Conservation (phyloP, 1,140 invertebrate species). For the Mamestra configurata region DNA sequence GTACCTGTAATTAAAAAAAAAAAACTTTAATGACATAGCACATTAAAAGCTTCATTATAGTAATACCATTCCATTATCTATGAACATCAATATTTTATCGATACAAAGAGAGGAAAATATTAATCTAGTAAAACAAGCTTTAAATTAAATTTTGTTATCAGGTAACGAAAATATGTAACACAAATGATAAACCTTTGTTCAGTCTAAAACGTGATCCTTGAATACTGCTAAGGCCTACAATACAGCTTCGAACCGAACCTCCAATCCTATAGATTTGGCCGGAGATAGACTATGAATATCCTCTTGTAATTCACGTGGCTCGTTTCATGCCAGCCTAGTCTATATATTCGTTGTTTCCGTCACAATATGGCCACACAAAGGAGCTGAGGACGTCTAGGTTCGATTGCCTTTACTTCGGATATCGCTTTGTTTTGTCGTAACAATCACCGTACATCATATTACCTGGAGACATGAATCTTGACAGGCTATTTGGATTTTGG, state of each 20-base stretch:
- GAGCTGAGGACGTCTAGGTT: slow-evolving; percentile 17
- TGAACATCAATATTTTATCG: too few species aligned
- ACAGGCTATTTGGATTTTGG: neutral
- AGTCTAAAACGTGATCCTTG: neutral
- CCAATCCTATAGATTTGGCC: slow-evolving; percentile 19
- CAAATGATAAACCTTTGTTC: neutral
- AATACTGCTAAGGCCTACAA: neutral
- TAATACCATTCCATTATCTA: too few species aligned
- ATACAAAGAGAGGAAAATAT: too few species aligned
- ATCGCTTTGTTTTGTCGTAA: slow-evolving; percentile 37
- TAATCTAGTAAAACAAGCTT: too few species aligned
- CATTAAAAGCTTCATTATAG: neutral
- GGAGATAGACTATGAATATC: slow-evolving; percentile 9
- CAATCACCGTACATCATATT: slow-evolving; percentile 10
- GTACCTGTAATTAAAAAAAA: slow-evolving; percentile 32
- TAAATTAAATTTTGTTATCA: neutral
- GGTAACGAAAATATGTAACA: neutral
- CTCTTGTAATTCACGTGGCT: slow-evolving; percentile 33
- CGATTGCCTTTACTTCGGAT: slow-evolving; percentile 22
- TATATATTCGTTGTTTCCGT: neutral
- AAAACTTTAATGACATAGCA: neutral
- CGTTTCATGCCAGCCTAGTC: slow-evolving; percentile 23
- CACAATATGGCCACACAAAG: slow-evolving; percentile 28
- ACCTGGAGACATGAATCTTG: neutral
- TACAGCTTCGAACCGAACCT: neutral